Evolutionary conservation across 2,113 vertebrate genomes (phyloP).

Genomic region (Limnothrissa miodon): DNA sequence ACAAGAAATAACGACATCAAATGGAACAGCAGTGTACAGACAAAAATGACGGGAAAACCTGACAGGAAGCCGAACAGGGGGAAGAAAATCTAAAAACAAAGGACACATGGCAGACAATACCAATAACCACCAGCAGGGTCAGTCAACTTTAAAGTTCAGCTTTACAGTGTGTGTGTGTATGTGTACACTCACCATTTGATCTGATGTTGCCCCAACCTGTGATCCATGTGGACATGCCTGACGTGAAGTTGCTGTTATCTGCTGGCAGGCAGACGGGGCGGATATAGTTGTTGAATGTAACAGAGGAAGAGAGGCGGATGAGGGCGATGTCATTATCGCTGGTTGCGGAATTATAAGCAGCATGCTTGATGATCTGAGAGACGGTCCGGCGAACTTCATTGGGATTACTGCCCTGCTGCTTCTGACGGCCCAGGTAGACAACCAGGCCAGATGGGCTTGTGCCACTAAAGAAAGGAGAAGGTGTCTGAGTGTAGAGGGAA

Average conservation of each 20-base stretch:
- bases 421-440: conserved; percentile 25
- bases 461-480: neutral
- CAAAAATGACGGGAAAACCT: too few species aligned
- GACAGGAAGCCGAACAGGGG: too few species aligned
- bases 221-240: conserved; percentile 57
- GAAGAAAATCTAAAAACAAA: too few species aligned
- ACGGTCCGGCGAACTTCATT: neutral
- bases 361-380: conserved; percentile 40
- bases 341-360: conserved; percentile 36
- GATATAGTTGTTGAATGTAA: conserved; percentile 54
- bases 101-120: too few species aligned
- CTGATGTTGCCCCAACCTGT: conserved; percentile 67
- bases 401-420: neutral
- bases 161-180: too few species aligned
- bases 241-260: conserved; percentile 57
- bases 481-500: neutral
- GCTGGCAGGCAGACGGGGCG: conserved; percentile 68
- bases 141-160: too few species aligned
- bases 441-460: rapidly evolving
- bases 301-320: conserved; percentile 40
- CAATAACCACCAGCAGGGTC: too few species aligned
- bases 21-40: too few species aligned
- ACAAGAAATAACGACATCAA: too few species aligned
- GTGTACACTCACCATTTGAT: neutral
- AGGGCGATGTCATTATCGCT: conserved; percentile 65